These are phyloP conservation scores for Synanthedon myopaeformis DNA, from an alignment of 2,888 invertebrate species.

Conservation along the genomic window DNA sequence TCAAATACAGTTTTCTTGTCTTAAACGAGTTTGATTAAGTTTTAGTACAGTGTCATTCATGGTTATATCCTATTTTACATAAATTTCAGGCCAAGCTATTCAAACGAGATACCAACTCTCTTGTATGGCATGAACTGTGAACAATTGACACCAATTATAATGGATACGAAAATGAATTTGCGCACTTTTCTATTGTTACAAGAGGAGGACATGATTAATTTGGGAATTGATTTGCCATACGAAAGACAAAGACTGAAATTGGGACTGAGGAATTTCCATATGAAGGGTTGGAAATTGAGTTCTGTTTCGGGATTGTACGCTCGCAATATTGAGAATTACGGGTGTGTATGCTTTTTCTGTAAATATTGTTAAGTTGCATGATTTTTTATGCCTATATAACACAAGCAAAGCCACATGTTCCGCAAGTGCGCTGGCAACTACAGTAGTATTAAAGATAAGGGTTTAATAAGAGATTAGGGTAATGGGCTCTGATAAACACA, in stretches of 20 bases:
- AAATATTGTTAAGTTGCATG: too few species aligned
- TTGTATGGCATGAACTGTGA: slow-evolving; percentile 73
- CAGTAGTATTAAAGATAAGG: too few species aligned
- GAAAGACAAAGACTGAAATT: slow-evolving; percentile 68
- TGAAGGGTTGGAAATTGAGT: slow-evolving; percentile 63
- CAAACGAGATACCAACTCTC: slow-evolving; percentile 64
- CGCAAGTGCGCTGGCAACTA: too few species aligned
- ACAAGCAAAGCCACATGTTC: too few species aligned
- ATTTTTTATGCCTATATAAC: too few species aligned
- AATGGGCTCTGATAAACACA: too few species aligned
- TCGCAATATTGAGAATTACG: slow-evolving; percentile 45
- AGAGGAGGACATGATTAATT: slow-evolving; percentile 64
- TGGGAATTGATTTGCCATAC: slow-evolving; percentile 72
- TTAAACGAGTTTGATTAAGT: background rate
- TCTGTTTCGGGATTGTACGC: slow-evolving; percentile 54
- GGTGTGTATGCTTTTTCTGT: slow-evolving; percentile 19
- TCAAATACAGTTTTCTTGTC: background rate
- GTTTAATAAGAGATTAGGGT: too few species aligned
- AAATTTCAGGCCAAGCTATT: slow-evolving; percentile 58
- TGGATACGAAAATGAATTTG: slow-evolving; percentile 60
- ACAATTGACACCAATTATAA: slow-evolving; percentile 50
- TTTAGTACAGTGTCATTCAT: background rate
- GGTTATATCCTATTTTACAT: background rate
- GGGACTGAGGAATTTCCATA: slow-evolving; percentile 71
- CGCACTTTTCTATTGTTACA: slow-evolving; percentile 68